These are phyloP conservation scores for Lichenostomus cassidix DNA, from an alignment of 2,113 vertebrate genomes.

Conservation along the genomic window DNA sequence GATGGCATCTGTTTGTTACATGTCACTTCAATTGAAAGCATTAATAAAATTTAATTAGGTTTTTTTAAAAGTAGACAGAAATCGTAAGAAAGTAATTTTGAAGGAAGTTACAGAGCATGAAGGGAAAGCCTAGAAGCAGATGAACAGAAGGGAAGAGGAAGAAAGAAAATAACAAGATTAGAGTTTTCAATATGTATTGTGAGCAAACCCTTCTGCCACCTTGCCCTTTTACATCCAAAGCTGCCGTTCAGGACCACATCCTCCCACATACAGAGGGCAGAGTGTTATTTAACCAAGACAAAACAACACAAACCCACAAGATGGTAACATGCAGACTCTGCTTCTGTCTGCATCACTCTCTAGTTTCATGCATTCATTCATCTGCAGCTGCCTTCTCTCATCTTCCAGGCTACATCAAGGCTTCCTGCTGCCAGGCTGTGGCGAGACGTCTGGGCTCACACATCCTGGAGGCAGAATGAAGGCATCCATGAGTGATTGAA, in stretches of 20 bases:
- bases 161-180: background rate
- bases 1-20: background rate
- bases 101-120: background rate
- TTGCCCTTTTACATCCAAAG: background rate
- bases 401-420: background rate
- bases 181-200: background rate
- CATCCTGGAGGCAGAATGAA: background rate
- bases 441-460: background rate
- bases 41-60: background rate
- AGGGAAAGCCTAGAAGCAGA: background rate
- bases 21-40: background rate
- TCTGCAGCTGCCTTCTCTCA: conserved; percentile 51
- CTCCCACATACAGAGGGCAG: background rate
- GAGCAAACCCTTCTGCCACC: background rate
- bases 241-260: background rate
- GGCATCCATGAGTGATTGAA: conserved; percentile 51
- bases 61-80: background rate
- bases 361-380: conserved; percentile 26
- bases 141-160: background rate
- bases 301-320: background rate
- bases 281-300: background rate
- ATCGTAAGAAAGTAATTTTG: background rate
- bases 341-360: conserved; percentile 24
- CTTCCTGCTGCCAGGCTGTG: conserved; percentile 24
- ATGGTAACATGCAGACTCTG: background rate